Conservation (phyloP, 1,140 invertebrate genomes). For the Drosophila tsacasi region DNA sequence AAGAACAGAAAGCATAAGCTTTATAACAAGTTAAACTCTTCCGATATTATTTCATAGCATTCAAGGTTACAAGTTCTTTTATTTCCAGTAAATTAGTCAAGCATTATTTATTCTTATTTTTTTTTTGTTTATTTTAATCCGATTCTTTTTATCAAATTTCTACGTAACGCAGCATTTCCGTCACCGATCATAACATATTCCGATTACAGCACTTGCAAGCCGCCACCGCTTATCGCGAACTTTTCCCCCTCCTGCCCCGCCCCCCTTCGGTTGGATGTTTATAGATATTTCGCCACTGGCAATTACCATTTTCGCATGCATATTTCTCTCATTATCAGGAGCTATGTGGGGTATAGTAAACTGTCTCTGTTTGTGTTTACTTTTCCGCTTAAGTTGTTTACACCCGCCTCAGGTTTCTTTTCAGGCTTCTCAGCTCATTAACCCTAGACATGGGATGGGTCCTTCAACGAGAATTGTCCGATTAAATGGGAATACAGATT, state of each 20-base stretch:
- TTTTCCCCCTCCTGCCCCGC: not conserved
- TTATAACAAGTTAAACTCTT: too few relatives aligned
- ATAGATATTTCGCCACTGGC: slow-evolving; percentile 41
- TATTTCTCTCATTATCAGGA: slow-evolving; percentile 26
- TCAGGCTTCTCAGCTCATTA: slow-evolving; percentile 20
- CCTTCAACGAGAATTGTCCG: slow-evolving; percentile 8
- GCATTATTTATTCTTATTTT: not conserved
- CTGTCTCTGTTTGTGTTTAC: slow-evolving; percentile 34
- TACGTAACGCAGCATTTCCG: slow-evolving; percentile 1
- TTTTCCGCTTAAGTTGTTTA: slow-evolving; percentile 45
- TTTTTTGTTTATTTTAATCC: not conserved
- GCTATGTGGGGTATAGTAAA: slow-evolving; percentile 14
- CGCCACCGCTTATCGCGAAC: slow-evolving; percentile 23
- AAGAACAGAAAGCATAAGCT: too few relatives aligned
- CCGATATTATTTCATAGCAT: too few relatives aligned
- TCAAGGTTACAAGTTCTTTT: not conserved
- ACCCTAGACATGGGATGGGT: slow-evolving; percentile 1
- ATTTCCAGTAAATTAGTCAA: not conserved
- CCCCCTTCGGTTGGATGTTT: not conserved
- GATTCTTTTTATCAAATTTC: not conserved
- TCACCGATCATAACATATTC: slow-evolving; percentile 11
- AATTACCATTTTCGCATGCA: slow-evolving; percentile 36
- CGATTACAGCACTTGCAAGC: slow-evolving; percentile 24
- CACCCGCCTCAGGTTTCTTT: slow-evolving; percentile 4
- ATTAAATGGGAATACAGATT: slow-evolving; percentile 14